Evolutionary conservation across 2,797 vertebrate species (phyloP).

Genomic region (Diplodus sargus): DNA sequence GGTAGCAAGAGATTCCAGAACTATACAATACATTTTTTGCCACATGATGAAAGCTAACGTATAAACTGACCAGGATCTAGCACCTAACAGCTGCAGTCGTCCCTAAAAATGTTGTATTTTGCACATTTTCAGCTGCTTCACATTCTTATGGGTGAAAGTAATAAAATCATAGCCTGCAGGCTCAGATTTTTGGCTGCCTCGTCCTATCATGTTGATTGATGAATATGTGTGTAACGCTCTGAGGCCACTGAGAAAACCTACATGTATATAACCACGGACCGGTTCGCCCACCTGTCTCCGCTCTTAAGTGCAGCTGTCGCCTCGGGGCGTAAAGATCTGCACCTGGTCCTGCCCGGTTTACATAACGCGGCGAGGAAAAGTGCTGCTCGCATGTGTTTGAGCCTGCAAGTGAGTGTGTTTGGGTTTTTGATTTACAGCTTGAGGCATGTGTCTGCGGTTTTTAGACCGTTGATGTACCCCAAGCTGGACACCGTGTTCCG

Average conservation of each 20-base stretch:
- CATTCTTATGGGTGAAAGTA: constrained; percentile 42
- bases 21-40: not conserved
- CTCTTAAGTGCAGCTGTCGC: constrained; percentile 62
- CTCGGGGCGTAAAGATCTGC: constrained; percentile 36
- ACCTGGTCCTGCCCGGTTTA: constrained; percentile 59
- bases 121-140: constrained; percentile 11
- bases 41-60: not conserved
- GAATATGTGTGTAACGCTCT: constrained; percentile 23
- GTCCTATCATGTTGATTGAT: constrained; percentile 52
- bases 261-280: not conserved
- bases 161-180: constrained; percentile 28
- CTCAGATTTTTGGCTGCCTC: not conserved
- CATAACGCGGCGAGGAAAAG: constrained; percentile 9
- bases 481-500: not conserved
- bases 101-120: not conserved
- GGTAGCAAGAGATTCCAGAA: too few relatives aligned
- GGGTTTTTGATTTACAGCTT: not conserved
- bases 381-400: constrained; percentile 26
- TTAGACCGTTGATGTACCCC: too few relatives aligned
- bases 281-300: constrained; percentile 42
- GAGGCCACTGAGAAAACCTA: not conserved
- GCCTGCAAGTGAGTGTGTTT: constrained; percentile 12
- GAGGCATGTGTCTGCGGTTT: not conserved
- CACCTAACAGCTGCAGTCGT: constrained; percentile 1
- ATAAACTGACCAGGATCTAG: not conserved